Evolutionary conservation across 2,888 invertebrate genomes (phyloP), one percentile per base, ranked within the genome.

Genomic region (Noctua pronuba): DNA sequence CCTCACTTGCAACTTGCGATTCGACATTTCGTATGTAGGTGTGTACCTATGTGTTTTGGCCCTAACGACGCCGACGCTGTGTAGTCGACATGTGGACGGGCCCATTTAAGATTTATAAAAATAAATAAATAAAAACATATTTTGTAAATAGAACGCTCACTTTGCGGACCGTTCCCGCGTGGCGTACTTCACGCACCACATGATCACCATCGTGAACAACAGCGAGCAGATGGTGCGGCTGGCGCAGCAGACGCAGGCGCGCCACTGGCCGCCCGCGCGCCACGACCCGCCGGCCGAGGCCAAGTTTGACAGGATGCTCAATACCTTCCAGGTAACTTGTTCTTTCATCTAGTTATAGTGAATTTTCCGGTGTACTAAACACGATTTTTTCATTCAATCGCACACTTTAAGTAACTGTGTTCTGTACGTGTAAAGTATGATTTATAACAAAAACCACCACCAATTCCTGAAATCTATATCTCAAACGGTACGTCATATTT

Each of bases 151-250:
- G 97, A 98, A 98, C 82, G 97, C 97, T 82, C 99, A 99, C 95
- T 99, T 99, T 94, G 98, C 98, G 90, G 99, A 99, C 93, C 97
- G 99, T 13, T 98, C 98, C 89, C 98, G 98, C 93, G 97, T 98
- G 66, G 98, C 97, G 74, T 99, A 98, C 95, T 99, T 99, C 94
- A 99, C 99, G 0, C 99, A 99, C 92, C 99, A 99, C 95, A 99
- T 99, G 97, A 99, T 99, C 88, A 99, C 99, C 0, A 98, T 99
- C 79, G 98, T 99, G 58, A 99, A 99, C 96, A 99, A 99, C 96
- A 99, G 99, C 93, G 97, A 98, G 90, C 98, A 98, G 93, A 98
- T 99, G 96, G 98, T 98, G 78, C 98, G 99, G 88, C 97, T 99
- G 85, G 98, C 99, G 75, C 98, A 98, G 89, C 98, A 98, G 95